Evolutionary conservation across 2,797 vertebrate species (phyloP), one percentile per base, ranked within the genome.

Genomic region (Microchirus variegatus): DNA sequence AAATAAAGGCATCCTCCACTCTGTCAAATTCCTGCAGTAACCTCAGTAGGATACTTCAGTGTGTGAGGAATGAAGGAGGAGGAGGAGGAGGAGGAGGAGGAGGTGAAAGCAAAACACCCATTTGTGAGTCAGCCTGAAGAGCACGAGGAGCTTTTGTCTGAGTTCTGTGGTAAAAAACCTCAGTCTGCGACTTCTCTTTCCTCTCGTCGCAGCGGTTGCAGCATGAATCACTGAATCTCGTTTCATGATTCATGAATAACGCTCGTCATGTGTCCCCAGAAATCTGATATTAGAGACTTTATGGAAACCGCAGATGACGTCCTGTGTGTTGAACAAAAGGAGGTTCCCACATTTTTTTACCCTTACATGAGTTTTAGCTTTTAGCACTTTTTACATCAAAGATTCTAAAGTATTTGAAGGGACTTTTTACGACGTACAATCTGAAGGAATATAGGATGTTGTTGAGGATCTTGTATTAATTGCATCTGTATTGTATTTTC

Each of bases 11-110:
- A 53, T 77, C 62, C 45, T 72, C 62, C 53, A 17, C 61, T 63
- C 80, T 59, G 67, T 67, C 67, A 72, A 63, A 82, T 78, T 80
- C 69, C 67, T 82, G 60, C 59, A 70, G 77, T 73, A 78, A 76
- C 78, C 68, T 80, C 80, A 84, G 76, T 55, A 57, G 77, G 73
- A 70, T 67, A 37, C 46, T 62, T 74, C 55, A 49, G 54, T 10
- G 55, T 51, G 69, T 63, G 59, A 70, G 59, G 63, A 73, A 57
- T 68, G 70, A 53, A 68, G 46, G 52, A 42, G 65, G 58, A 73
- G 66, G 65, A 65, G 55, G 66, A 63, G 68, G 67, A 68, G 46
- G 52, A 42, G 65, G 58, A 73, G 66, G 65, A 65, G 55, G 66
- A 63, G 68, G 67, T 58, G 63, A 68, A 70, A 53, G 60, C 55